Conservation (phyloP, 1,140 invertebrate genomes). For the Dendroctonus ponderosae region DNA sequence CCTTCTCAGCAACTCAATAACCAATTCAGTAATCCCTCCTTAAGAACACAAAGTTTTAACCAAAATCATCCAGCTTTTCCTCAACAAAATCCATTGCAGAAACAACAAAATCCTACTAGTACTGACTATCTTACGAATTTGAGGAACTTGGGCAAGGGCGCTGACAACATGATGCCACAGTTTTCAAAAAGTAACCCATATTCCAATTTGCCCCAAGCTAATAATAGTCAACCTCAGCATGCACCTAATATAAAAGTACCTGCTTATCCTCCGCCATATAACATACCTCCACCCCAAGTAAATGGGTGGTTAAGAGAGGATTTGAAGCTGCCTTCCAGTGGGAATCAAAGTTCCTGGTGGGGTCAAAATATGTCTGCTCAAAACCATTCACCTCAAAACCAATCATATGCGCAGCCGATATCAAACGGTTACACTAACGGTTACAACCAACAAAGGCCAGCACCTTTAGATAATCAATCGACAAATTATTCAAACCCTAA, state of each 20-base stretch:
- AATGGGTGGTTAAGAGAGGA: constrained; percentile 19
- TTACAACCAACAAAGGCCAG: too few relatives aligned
- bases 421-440: too few relatives aligned
- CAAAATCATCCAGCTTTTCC: constrained; percentile 38
- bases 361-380: constrained; percentile 14
- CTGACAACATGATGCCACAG: constrained; percentile 34
- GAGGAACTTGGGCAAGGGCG: constrained; percentile 37
- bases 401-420: not conserved
- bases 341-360: constrained; percentile 24
- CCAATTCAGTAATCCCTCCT: constrained; percentile 24
- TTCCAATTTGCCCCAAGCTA: constrained; percentile 12
- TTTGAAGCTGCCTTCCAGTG: constrained; percentile 18
- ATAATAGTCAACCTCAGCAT: constrained; percentile 12
- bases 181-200: constrained; percentile 30
- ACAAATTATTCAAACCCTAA: too few relatives aligned
- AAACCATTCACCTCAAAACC: not conserved
- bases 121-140: constrained; percentile 36
- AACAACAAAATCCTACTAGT: constrained; percentile 13
- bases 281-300: constrained; percentile 21
- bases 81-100: constrained; percentile 11
- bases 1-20: constrained; percentile 7
- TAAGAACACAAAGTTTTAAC: constrained; percentile 38
- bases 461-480: too few relatives aligned
- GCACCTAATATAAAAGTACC: constrained; percentile 17
- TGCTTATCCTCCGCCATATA: constrained; percentile 21